phyloP scores from a whole-genome alignment of 2,797 vertebrate species.

The Sylvilagus floridanus region DNA sequence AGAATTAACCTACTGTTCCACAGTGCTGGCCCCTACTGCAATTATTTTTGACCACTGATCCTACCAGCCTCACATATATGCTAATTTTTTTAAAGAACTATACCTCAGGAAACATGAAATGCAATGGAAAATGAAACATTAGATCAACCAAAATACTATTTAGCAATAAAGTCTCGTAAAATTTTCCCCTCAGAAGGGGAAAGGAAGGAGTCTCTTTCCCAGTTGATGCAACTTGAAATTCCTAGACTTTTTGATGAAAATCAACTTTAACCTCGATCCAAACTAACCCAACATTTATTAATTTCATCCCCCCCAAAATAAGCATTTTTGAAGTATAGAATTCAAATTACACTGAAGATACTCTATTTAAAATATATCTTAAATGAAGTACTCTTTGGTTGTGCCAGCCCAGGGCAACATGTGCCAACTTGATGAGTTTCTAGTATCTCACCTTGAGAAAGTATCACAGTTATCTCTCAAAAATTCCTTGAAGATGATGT shows the following conservation, averaged over 20 bases:
- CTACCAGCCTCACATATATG: neutral
- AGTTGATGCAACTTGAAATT: neutral
- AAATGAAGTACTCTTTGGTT: neutral
- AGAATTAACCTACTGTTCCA: no score
- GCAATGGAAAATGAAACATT: neutral
- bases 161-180: neutral
- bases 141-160: neutral
- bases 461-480: neutral
- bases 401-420: neutral
- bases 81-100: neutral
- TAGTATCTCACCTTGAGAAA: neutral
- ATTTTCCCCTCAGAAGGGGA: neutral
- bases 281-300: neutral
- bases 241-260: neutral
- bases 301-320: neutral
- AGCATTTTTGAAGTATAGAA: neutral
- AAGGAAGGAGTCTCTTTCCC: neutral
- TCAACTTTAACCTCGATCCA: neutral
- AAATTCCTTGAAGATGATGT: neutral
- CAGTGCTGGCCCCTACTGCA: no score
- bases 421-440: neutral
- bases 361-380: neutral
- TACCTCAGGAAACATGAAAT: neutral
- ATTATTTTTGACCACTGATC: neutral
- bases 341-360: slow-evolving; percentile 21